Conservation (phyloP, 2,888 invertebrate genomes). For the Dione vanillae region DNA sequence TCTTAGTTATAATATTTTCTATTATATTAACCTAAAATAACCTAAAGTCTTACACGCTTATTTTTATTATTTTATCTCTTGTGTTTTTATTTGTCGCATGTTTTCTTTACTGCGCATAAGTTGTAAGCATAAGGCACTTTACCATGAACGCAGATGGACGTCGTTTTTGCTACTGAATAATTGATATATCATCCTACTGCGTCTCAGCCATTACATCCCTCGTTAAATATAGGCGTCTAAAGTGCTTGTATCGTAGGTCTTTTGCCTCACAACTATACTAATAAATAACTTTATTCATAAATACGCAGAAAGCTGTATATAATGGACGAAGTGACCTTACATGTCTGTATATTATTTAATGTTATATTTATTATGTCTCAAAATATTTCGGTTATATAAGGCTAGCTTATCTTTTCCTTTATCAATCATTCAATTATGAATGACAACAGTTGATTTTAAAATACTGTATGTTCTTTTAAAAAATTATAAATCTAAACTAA, state of each 20-base stretch:
- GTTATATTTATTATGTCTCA: not conserved
- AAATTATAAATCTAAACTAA: not conserved
- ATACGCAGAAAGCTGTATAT: not conserved
- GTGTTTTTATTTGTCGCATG: not conserved
- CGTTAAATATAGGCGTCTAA: slow-evolving; percentile 38
- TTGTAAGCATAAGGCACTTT: slow-evolving; percentile 32
- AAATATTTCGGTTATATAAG: not conserved
- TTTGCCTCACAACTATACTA: slow-evolving; percentile 10
- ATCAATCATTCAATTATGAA: no score
- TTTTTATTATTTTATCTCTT: no score
- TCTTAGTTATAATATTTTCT: no score
- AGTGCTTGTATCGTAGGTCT: slow-evolving; percentile 12
- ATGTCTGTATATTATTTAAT: not conserved
- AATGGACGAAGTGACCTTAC: not conserved
- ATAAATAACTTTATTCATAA: slow-evolving; percentile 16
- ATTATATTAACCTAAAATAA: no score
- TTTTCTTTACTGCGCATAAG: no score
- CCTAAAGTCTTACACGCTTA: no score
- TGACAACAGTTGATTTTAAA: no score
- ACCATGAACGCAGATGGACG: slow-evolving; percentile 68
- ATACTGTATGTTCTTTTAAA: not conserved
- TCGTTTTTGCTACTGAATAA: slow-evolving; percentile 69
- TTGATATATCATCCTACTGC: slow-evolving; percentile 72
- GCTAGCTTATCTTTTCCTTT: no score
- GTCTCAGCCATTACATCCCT: slow-evolving; percentile 59